Conservation (phyloP, 1,140 invertebrate species). For the Cydia splendana region DNA sequence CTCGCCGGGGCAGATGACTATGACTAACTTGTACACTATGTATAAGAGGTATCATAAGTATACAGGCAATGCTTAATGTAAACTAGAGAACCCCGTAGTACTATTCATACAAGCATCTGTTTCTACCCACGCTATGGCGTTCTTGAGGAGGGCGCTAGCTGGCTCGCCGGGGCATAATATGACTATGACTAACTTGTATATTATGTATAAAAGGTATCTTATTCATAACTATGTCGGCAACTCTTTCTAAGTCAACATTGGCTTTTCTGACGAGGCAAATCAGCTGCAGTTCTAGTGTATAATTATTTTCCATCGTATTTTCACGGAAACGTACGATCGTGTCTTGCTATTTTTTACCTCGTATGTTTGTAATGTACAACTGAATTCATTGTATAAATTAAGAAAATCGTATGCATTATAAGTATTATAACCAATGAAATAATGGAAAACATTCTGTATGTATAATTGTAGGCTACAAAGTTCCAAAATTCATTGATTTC, state of each 20-base stretch:
- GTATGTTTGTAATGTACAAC: too few relatives aligned
- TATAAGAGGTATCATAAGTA: conserved; percentile 75
- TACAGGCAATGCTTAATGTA: conserved; percentile 63
- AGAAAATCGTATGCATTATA: too few relatives aligned
- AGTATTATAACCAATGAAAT: too few relatives aligned
- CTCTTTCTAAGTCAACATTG: conserved; percentile 40
- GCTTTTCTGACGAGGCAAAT: too few relatives aligned
- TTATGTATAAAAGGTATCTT: conserved; percentile 65
- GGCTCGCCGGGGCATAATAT: conserved; percentile 53
- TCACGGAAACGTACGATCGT: too few relatives aligned
- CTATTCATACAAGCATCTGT: conserved; percentile 63
- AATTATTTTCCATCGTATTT: too few relatives aligned
- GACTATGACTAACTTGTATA: conserved; percentile 66
- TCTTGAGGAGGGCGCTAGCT: conserved; percentile 59
- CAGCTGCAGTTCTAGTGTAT: too few relatives aligned
- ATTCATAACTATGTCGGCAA: conserved; percentile 72
- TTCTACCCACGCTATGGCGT: conserved; percentile 59
- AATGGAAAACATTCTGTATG: too few relatives aligned
- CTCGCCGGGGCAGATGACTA: conserved; percentile 56
- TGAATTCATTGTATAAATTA: too few relatives aligned
- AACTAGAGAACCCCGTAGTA: conserved; percentile 61
- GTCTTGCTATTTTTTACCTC: too few relatives aligned
- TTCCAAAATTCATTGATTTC: conserved; percentile 32
- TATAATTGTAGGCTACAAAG: background rate
- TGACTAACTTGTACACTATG: conserved; percentile 65